phyloP scores from a whole-genome alignment of 2,888 invertebrate genomes.

The Andrena flavipes region DNA sequence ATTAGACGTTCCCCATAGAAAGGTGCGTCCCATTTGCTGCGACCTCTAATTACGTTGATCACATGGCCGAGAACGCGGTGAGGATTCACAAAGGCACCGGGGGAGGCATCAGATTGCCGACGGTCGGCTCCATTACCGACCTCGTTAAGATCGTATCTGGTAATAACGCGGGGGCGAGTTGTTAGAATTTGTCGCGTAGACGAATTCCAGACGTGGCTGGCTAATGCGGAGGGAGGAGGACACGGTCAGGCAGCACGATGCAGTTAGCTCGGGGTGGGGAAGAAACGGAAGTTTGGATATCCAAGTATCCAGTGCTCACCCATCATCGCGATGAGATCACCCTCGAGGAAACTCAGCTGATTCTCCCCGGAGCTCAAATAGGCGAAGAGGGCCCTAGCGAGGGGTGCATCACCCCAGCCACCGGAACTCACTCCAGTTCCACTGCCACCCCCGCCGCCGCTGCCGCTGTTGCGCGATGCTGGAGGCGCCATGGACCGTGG shows the following conservation, averaged over 20 bases:
- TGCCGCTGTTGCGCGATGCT: conserved; percentile 80
- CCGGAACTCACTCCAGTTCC: conserved; percentile 75
- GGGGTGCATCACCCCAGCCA: conserved; percentile 89
- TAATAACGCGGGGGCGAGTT: neutral
- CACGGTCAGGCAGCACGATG: conserved; percentile 5
- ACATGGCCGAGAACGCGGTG: neutral
- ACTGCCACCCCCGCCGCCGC: conserved; percentile 74
- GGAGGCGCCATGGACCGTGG: conserved; percentile 88
- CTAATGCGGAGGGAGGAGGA: neutral
- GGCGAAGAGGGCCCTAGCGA: conserved; percentile 94
- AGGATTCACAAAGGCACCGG: neutral
- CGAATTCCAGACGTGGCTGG: conserved; percentile 4
- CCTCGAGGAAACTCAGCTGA: conserved; percentile 96
- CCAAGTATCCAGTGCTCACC: conserved; percentile 84
- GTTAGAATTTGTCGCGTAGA: conserved; percentile 6
- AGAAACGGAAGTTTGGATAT: conserved; percentile 27
- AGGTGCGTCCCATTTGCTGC: neutral
- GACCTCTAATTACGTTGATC: conserved; percentile 3
- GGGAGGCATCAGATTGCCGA: neutral
- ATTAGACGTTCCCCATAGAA: neutral
- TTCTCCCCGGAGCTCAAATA: conserved; percentile 95
- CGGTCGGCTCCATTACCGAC: conserved; percentile 5
- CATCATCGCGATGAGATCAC: conserved; percentile 94
- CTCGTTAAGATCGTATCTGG: neutral
- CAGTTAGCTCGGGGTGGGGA: conserved; percentile 18